A percentile compares a stretch with the other conserved stretches of the same genome.
These are phyloP conservation scores for Pseudococcus viburni DNA, from an alignment of 2,888 invertebrate species.

Conservation along the genomic window DNA sequence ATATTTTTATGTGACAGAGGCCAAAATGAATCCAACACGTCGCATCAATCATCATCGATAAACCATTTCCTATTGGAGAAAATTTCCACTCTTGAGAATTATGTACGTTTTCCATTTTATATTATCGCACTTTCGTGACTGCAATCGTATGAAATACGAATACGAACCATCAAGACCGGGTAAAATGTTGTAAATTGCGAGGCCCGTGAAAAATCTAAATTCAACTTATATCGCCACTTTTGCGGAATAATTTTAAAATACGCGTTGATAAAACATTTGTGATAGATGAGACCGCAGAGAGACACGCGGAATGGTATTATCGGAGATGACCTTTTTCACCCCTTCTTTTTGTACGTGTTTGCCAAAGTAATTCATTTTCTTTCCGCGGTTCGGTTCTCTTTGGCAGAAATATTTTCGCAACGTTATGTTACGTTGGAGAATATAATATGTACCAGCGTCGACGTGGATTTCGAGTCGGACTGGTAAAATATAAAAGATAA, in stretches of 20 bases:
- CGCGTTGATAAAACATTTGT: slow-evolving; percentile 13
- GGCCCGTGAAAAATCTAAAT: not conserved
- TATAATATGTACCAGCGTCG: not conserved
- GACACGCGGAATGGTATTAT: not conserved
- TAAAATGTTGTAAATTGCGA: not conserved
- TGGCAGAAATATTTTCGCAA: not conserved
- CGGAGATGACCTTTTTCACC: not conserved
- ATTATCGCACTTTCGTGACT: not conserved
- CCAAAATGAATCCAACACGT: not conserved
- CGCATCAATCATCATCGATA: slow-evolving; percentile 40
- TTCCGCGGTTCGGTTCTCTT: not conserved
- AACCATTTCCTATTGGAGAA: not conserved
- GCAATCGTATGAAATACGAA: not conserved
- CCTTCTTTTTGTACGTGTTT: not conserved
- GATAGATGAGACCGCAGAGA: slow-evolving; percentile 43
- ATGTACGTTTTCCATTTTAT: not conserved
- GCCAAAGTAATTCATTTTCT: slow-evolving; percentile 11
- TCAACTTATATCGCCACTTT: slow-evolving; percentile 20
- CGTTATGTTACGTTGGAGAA: not conserved
- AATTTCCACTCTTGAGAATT: not conserved
- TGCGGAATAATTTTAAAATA: slow-evolving; percentile 13
- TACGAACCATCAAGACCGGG: not conserved
- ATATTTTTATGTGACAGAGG: not conserved
- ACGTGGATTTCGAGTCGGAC: not conserved
- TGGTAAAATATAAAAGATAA: not conserved